Evolutionary conservation across 2,113 vertebrate genomes (phyloP).

Genomic region (Dunckerocampus dactyliophorus): DNA sequence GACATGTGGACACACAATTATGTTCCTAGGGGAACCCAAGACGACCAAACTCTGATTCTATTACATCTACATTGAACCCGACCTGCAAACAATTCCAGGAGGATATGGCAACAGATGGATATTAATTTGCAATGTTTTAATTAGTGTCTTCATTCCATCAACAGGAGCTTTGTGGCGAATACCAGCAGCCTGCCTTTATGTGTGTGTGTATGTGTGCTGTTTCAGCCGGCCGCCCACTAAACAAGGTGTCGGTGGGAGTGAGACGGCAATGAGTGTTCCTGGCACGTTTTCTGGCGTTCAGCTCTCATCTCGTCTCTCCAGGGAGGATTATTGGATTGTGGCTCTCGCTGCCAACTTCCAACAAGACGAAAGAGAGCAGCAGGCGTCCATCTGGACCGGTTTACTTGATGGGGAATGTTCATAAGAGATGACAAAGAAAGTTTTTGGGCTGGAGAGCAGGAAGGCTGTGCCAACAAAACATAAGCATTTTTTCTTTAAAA

Average conservation of each 20-base stretch:
- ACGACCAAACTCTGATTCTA: background rate
- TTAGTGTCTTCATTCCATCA: slow-evolving; percentile 49
- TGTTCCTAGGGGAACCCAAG: slow-evolving; percentile 40
- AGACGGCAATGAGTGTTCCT: slow-evolving; percentile 51
- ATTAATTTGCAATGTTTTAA: slow-evolving; percentile 60
- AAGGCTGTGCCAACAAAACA: slow-evolving; percentile 19
- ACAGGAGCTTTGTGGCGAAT: slow-evolving; percentile 32
- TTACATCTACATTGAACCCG: slow-evolving; percentile 21
- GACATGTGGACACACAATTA: slow-evolving; percentile 34
- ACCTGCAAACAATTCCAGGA: slow-evolving; percentile 26
- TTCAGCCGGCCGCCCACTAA: slow-evolving; percentile 47
- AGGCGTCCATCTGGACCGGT: slow-evolving; percentile 61
- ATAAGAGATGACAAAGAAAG: slow-evolving; percentile 51
- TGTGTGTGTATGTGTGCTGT: slow-evolving; percentile 36
- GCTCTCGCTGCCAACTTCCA: slow-evolving; percentile 57
- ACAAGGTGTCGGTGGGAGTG: slow-evolving; percentile 61
- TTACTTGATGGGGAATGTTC: slow-evolving; percentile 45
- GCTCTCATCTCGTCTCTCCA: slow-evolving; percentile 35
- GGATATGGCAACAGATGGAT: slow-evolving; percentile 57
- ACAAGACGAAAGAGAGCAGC: slow-evolving; percentile 61
- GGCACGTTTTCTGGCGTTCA: slow-evolving; percentile 31
- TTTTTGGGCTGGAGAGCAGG: slow-evolving; percentile 32
- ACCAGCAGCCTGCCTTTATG: slow-evolving; percentile 28
- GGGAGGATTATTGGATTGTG: slow-evolving; percentile 54
- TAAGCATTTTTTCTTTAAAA: slow-evolving; percentile 13